Percentiles rank a stretch among this genome's conserved stretches.
Evolutionary conservation across 2,797 vertebrate species (phyloP).

Genomic region (Anabacerthia variegaticeps): DNA sequence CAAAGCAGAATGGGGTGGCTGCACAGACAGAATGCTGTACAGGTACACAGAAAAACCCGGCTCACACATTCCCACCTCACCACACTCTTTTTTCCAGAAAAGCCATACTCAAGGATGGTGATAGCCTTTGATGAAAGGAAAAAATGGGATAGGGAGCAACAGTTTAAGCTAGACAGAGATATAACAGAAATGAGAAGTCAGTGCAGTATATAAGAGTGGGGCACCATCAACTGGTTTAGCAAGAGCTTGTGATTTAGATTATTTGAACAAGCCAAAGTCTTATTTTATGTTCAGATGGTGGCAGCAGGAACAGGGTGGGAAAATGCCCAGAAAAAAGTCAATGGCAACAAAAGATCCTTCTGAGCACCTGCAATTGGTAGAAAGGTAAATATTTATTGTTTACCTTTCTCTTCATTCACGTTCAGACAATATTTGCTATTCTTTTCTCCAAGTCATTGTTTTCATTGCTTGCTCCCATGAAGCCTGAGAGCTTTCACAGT

Average conservation of each 20-base stretch:
- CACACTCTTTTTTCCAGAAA: neutral
- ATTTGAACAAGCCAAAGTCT: neutral
- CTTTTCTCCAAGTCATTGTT: neutral
- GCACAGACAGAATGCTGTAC: neutral
- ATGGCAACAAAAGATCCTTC: neutral
- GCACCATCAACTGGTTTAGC: neutral
- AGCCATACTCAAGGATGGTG: neutral
- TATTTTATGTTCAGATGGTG: neutral
- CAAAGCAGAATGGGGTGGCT: neutral
- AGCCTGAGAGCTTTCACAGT: neutral
- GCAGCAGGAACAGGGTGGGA: neutral
- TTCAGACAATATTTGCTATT: constrained; percentile 29
- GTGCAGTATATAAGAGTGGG: neutral
- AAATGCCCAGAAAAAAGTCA: neutral
- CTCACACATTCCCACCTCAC: neutral
- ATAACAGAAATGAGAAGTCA: neutral
- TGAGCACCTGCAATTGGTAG: neutral
- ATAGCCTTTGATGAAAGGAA: neutral
- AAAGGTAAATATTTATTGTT: constrained; percentile 52
- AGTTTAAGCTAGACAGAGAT: neutral
- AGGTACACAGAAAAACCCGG: neutral
- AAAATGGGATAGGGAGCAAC: neutral
- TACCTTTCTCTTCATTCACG: constrained; percentile 18
- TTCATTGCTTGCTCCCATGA: neutral
- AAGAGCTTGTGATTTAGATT: neutral